These are phyloP conservation scores for Acanthoscelides obtectus DNA, from an alignment of 2,888 invertebrate genomes.

Conservation along the genomic window DNA sequence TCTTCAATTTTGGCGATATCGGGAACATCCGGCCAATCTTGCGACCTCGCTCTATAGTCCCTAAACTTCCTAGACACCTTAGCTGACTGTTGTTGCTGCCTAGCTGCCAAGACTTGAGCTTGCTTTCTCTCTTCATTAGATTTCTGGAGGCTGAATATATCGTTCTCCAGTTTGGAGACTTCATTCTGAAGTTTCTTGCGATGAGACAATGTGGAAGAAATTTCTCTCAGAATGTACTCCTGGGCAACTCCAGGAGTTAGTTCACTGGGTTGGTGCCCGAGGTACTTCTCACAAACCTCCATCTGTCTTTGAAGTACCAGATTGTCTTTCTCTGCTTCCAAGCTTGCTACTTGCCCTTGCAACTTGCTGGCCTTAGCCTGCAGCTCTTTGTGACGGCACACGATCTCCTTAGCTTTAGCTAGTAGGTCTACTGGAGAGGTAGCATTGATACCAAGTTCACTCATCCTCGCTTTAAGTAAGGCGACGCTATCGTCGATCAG, in stretches of 20 bases:
- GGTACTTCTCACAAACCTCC: slow-evolving; percentile 70
- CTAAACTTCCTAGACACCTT: slow-evolving; percentile 56
- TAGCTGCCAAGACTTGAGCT: slow-evolving; percentile 33
- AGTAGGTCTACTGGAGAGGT: slow-evolving; percentile 79
- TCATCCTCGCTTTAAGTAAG: slow-evolving; percentile 82
- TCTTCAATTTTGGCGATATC: slow-evolving; percentile 88
- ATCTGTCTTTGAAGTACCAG: slow-evolving; percentile 69
- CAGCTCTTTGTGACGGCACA: slow-evolving; percentile 85
- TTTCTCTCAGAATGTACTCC: slow-evolving; percentile 80
- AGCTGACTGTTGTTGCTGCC: slow-evolving; percentile 36
- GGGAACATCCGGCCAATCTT: slow-evolving; percentile 89
- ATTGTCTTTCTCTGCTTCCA: slow-evolving; percentile 73
- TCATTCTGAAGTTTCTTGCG: slow-evolving; percentile 80
- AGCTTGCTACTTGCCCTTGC: slow-evolving; percentile 72
- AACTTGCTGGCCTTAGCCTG: slow-evolving; percentile 84
- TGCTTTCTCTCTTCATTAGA: slow-evolving; percentile 61
- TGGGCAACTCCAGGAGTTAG: slow-evolving; percentile 67
- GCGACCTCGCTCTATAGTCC: slow-evolving; percentile 74
- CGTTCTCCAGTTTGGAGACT: slow-evolving; percentile 73
- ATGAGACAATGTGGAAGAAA: slow-evolving; percentile 76
- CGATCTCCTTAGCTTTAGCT: slow-evolving; percentile 87
- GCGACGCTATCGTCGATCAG: slow-evolving; percentile 89
- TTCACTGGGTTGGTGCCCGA: slow-evolving; percentile 54
- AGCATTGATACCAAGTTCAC: slow-evolving; percentile 85
- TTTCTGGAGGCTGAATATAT: slow-evolving; percentile 71